Conservation (phyloP, 2,113 vertebrate species). For the Cavia porcellus region DNA sequence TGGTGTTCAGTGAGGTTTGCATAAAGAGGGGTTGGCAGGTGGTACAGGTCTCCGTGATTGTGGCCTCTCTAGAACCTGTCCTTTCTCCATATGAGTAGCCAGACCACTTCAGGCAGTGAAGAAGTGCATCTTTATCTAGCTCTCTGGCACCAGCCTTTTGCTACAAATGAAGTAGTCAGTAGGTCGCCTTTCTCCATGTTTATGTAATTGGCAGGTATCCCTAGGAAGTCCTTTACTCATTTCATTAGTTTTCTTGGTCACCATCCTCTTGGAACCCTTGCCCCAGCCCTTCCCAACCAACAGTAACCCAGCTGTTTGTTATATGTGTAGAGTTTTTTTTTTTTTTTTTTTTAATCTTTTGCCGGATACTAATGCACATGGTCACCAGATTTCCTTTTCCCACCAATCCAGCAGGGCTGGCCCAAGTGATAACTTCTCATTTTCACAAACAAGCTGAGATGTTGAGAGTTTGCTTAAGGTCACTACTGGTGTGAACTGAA, state of each 20-base stretch:
- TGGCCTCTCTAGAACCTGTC: too few species aligned
- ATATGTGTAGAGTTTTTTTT: not conserved
- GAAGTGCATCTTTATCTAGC: not conserved
- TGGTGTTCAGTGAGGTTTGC: not conserved
- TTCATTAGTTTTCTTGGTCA: not conserved
- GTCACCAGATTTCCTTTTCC: not conserved
- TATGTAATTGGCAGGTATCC: not conserved
- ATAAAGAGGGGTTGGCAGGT: fast-evolving
- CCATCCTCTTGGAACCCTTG: not conserved
- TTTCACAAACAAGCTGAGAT: not conserved
- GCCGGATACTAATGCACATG: not conserved
- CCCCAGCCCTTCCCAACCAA: not conserved
- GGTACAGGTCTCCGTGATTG: not conserved
- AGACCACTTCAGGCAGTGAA: not conserved
- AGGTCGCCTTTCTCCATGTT: not conserved
- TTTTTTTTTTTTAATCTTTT: not conserved
- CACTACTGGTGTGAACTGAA: not conserved
- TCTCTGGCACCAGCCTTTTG: not conserved
- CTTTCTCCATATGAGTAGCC: not conserved
- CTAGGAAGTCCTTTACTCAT: not conserved
- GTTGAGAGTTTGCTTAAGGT: not conserved
- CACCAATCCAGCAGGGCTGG: not conserved
- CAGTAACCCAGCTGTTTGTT: not conserved
- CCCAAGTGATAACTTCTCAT: not conserved
- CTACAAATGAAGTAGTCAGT: not conserved